These are phyloP conservation scores for Trichonephila inaurata DNA, from an alignment of 1,140 invertebrate species.

Conservation along the genomic window DNA sequence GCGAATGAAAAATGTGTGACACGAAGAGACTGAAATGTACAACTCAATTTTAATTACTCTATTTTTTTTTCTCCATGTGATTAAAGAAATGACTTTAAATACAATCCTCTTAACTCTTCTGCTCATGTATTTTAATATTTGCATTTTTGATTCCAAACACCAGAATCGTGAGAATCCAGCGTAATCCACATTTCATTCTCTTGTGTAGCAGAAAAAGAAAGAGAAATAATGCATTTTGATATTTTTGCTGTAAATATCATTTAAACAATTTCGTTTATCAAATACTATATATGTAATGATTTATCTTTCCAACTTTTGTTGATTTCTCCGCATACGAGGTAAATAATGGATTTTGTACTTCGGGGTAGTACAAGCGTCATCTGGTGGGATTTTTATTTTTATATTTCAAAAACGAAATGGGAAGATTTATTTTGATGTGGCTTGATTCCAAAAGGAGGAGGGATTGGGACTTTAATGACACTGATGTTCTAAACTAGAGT, in stretches of 20 bases:
- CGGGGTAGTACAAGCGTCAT: conserved; percentile 29
- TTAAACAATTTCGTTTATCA: conserved; percentile 68
- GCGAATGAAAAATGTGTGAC: no score
- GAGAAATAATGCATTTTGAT: conserved; percentile 50
- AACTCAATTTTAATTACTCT: no score
- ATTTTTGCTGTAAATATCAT: conserved; percentile 47
- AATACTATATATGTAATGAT: conserved; percentile 65
- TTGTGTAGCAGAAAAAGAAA: background rate
- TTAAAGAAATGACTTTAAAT: background rate
- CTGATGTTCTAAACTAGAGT: background rate
- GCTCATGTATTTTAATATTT: background rate
- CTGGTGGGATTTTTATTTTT: conserved; percentile 41
- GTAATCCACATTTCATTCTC: background rate
- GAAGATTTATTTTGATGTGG: conserved; percentile 53
- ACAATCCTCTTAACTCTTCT: background rate
- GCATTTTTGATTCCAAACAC: background rate
- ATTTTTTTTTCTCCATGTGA: background rate
- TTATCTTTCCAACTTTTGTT: conserved; percentile 54
- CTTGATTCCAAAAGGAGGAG: conserved; percentile 50
- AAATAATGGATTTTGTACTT: background rate
- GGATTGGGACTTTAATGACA: conserved; percentile 12
- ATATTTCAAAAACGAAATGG: conserved; percentile 47
- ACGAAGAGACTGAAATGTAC: no score
- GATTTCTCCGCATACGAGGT: background rate
- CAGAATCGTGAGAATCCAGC: background rate